Base-by-base conservation (phyloP, 1,140 invertebrate species). In the Luehdorfia chinensis region DNA sequence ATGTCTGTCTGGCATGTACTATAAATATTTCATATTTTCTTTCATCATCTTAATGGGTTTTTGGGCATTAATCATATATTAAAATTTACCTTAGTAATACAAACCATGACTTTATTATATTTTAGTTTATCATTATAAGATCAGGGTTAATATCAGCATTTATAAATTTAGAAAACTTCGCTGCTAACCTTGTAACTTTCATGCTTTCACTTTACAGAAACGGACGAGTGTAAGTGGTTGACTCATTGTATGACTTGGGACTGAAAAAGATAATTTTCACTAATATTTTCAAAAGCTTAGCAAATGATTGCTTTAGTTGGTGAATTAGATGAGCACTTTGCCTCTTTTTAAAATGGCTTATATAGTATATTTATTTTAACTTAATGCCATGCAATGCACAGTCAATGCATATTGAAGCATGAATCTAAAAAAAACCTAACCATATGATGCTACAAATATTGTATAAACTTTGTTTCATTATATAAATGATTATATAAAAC, bases 161-260 rank as follows among this genome's bases (percentile, higher is more conserved):
- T n/a, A n/a, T n/a, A n/a, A n/a, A n/a, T n/a, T n/a, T n/a, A n/a
- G n/a, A n/a, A n/a, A n/a, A 27, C 50, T 67, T 64, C 54, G 65
- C 74, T 69, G 70, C 55, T 84, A 84, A 84, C 77, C 50, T 72
- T 53, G 71, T 55, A 81, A 75, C 72, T 83, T 68, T 81, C 78
- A 83, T 84, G 77, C 79, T 83, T 80, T 80, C 80, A 75, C 67
- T 77, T 85, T 84, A 76, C 83, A 86, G 83, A 86, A 65, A 71
- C 83, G 83, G 83, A 84, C 76, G 79, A 83, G 76, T 84, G 83
- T 86, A 86, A 86, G 83, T 85, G 68, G 64, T 66, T 66, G 62
- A 67, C 66, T 70, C 71, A 71, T 80, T 70, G 61, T 76, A 66
- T 75, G 59, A 64, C 49, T 66, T 72, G 71, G 73, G 75, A 69